Base-by-base conservation (phyloP, 2,797 vertebrate species). In the Cyprinella venusta region DNA sequence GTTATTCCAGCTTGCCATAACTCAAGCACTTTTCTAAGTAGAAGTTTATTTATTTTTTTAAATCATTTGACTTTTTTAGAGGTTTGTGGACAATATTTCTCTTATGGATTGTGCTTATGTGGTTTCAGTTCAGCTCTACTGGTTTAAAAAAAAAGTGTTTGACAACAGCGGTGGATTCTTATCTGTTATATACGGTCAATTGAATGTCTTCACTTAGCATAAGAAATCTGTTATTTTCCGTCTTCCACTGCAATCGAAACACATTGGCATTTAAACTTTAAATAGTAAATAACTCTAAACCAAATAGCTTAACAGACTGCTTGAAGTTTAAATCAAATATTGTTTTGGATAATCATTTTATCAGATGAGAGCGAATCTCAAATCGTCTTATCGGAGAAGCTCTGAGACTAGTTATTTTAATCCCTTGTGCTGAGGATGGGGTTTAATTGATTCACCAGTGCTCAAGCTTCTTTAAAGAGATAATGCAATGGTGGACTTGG, bases 341-440 rank as follows among this genome's bases (percentile, higher is more conserved):
- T 92, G 89, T 93, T 72, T 82, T 90, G 93, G 93, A 93, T 94
- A 94, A 95, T 95, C 92, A 92, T 94, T 94, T 95, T 92, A 95
- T 95, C 94, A 94, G 95, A 95, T 95, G 93, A 94, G 92, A 90
- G 86, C 90, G 91, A 92, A 93, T 94, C 94, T 93, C 88, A 92
- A 93, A 92, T 89, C 87, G 85, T 91, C 92, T 95, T 95, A 95
- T 95, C 95, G 91, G 92, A 89, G 38, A 85, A 88, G 88, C 88
- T 90, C 92, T 93, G 79, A 89, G 91, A 89, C 89, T 93, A 91
- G 90, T 92, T 92, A 93, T 88, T 80, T 94, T 95, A 95, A 94
- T 94, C 94, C 90, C 88, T 89, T 88, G 91, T 93, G 94, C 91
- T 91, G 91, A 92, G 89, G 70, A 84, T 91, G 88, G 88, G 89